Evolutionary conservation across 2,888 invertebrate genomes (phyloP).

Genomic region (Frankliniella intonsa): DNA sequence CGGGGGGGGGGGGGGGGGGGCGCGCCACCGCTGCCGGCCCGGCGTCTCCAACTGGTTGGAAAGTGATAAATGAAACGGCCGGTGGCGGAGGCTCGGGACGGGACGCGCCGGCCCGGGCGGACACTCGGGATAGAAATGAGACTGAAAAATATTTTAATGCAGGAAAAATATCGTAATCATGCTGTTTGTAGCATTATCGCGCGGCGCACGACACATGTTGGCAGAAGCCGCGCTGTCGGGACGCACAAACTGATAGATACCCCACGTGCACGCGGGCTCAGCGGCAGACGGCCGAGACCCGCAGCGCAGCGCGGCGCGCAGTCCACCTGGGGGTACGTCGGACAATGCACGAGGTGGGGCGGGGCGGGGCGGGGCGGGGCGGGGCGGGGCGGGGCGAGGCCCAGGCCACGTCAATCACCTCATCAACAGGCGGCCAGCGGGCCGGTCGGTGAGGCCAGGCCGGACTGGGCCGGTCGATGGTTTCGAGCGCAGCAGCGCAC

Average conservation of each 20-base stretch:
- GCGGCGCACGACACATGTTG: too few relatives aligned
- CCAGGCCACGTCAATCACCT: background rate
- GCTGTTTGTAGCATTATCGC: too few relatives aligned
- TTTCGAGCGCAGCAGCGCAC: too few relatives aligned
- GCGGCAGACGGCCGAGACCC: too few relatives aligned
- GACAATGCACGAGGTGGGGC: background rate
- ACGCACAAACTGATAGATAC: too few relatives aligned
- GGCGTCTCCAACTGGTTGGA: conserved; percentile 1
- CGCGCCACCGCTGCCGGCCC: background rate
- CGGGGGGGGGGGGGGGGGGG: background rate
- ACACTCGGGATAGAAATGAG: background rate
- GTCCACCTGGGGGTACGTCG: too few relatives aligned
- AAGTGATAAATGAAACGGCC: background rate
- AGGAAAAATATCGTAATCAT: too few relatives aligned
- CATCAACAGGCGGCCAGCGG: background rate
- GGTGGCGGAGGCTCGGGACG: too few relatives aligned
- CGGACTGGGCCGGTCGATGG: background rate
- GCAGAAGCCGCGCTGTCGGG: too few relatives aligned
- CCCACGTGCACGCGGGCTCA: too few relatives aligned
- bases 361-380: background rate
- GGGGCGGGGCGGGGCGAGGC: background rate
- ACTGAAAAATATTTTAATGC: background rate
- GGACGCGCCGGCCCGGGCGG: too few relatives aligned
- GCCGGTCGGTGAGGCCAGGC: background rate
- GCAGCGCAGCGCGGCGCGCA: too few relatives aligned